A percentile compares a stretch with the other conserved stretches of the same genome.
Evolutionary conservation across 1,140 invertebrate species (phyloP).

Genomic region (Ceratina australensis): DNA sequence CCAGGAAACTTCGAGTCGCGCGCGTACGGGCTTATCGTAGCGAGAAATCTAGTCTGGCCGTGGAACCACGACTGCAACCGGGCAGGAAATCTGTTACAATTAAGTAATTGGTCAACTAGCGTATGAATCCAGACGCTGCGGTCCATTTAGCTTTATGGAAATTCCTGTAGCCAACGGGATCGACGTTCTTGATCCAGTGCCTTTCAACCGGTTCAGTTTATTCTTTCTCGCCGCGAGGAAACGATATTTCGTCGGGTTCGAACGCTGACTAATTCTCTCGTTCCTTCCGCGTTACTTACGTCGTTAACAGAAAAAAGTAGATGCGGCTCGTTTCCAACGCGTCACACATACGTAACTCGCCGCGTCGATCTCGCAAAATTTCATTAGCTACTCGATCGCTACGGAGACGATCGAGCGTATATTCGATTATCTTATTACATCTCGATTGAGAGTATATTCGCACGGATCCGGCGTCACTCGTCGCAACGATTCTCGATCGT

Average conservation of each 20-base stretch:
- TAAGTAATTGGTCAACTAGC: constrained; percentile 25
- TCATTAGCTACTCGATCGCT: too few species aligned
- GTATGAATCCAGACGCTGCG: neutral
- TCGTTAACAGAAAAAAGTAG: neutral
- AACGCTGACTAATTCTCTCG: neutral
- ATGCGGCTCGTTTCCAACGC: neutral
- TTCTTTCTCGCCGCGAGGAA: neutral
- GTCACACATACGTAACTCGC: neutral
- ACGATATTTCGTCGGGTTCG: neutral
- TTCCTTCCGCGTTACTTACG: neutral
- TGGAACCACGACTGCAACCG: neutral
- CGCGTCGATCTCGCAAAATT: too few species aligned
- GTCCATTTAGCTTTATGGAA: neutral
- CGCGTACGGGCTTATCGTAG: constrained; percentile 1
- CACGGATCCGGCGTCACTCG: too few species aligned
- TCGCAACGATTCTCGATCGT: neutral
- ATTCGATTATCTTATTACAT: too few species aligned
- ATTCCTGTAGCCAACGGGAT: constrained; percentile 8
- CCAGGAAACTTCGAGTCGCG: neutral
- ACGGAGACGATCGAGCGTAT: too few species aligned
- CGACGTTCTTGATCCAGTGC: too few species aligned
- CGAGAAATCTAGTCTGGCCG: constrained; percentile 32
- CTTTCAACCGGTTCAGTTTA: neutral
- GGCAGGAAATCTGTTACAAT: constrained; percentile 51
- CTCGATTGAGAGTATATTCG: too few species aligned